These are phyloP conservation scores for Potamarius usumacintae DNA, from an alignment of 2,113 vertebrate genomes.

Conservation along the genomic window DNA sequence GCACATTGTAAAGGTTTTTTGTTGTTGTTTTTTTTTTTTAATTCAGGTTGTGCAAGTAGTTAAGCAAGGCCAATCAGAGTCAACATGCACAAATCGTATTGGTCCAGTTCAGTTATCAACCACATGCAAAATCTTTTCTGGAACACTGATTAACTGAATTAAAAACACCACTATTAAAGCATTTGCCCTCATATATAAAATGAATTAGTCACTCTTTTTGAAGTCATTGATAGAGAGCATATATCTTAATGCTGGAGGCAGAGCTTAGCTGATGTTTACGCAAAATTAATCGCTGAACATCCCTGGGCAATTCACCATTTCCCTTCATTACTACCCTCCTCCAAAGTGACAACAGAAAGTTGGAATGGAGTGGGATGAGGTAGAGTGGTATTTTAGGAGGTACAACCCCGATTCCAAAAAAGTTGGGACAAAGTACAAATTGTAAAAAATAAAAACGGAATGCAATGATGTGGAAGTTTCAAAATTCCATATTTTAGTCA, in stretches of 20 bases:
- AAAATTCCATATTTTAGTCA: too few species aligned
- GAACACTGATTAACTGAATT: not conserved
- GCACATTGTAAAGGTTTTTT: not conserved
- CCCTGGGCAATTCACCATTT: not conserved
- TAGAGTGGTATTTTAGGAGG: not conserved
- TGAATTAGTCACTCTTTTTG: not conserved
- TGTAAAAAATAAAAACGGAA: too few species aligned
- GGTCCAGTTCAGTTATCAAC: not conserved
- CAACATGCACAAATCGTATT: slow-evolving; percentile 1
- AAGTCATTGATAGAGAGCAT: not conserved
- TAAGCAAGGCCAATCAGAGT: slow-evolving; percentile 3
- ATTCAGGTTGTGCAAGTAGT: not conserved
- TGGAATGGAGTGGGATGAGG: not conserved
- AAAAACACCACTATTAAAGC: not conserved
- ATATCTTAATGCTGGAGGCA: not conserved
- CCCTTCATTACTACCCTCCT: slow-evolving; percentile 3
- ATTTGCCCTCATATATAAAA: not conserved
- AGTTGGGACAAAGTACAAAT: too few species aligned
- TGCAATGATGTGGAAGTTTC: too few species aligned
- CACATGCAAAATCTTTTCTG: not conserved
- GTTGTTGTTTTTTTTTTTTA: not conserved
- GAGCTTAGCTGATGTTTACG: not conserved
- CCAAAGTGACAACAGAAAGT: slow-evolving; percentile 1
- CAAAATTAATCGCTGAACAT: not conserved
- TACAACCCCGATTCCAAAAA: too few species aligned